phyloP scores from a whole-genome alignment of 2,113 vertebrate genomes.

The Tachuris rubrigastra region DNA sequence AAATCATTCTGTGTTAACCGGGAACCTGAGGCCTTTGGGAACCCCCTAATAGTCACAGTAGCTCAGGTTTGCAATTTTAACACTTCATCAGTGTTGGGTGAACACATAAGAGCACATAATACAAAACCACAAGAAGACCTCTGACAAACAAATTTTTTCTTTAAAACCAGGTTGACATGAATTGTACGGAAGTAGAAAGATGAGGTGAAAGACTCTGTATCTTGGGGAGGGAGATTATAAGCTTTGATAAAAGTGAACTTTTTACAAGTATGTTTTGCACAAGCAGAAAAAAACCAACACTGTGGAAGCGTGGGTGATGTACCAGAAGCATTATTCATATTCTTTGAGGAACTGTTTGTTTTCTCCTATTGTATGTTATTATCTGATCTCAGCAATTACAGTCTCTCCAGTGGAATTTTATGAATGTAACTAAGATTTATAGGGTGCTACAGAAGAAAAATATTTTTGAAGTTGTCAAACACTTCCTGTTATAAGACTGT shows the following conservation, averaged over 20 bases:
- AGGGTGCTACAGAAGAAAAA: conserved; percentile 17
- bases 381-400: background rate
- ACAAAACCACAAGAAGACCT: background rate
- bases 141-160: background rate
- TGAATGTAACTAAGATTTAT: conserved; percentile 17
- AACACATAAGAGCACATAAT: background rate
- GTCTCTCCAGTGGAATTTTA: background rate
- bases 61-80: background rate
- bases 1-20: background rate
- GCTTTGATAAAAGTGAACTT: background rate
- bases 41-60: background rate
- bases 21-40: background rate
- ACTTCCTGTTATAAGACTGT: conserved; percentile 27
- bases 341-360: background rate
- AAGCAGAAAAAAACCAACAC: background rate
- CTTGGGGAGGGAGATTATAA: background rate
- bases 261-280: background rate
- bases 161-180: background rate
- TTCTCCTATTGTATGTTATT: background rate
- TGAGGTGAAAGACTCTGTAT: background rate
- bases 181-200: background rate
- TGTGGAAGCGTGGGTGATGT: background rate
- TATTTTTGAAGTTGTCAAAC: conserved; percentile 54
- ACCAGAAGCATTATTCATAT: background rate
- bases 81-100: background rate